phyloP scores from a whole-genome alignment of 2,797 vertebrate species.

The Diplodus puntazzo region DNA sequence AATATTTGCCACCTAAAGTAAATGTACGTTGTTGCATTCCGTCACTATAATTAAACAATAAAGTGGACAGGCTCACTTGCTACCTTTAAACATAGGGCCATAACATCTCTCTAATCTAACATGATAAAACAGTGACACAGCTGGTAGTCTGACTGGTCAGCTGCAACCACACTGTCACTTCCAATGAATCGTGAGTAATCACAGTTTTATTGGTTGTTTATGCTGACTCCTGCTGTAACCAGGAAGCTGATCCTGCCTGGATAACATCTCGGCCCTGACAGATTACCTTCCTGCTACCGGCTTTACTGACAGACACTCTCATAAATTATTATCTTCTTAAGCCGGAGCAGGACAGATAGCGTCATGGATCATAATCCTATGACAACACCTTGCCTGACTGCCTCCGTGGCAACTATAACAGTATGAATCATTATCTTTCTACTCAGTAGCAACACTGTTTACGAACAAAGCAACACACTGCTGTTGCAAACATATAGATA shows the following conservation, averaged over 20 bases:
- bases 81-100: slow-evolving; percentile 9
- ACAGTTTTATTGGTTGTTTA: slow-evolving; percentile 18
- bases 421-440: slow-evolving; percentile 34
- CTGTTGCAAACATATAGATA: not conserved
- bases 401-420: slow-evolving; percentile 5
- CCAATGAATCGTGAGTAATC: slow-evolving; percentile 38
- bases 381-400: slow-evolving; percentile 17
- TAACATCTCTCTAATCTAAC: slow-evolving; percentile 44
- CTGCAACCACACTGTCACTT: not conserved
- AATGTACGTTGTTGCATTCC: too few relatives aligned
- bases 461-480: not conserved
- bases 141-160: slow-evolving; percentile 7
- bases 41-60: not conserved
- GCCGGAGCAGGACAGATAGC: slow-evolving; percentile 14
- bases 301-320: slow-evolving; percentile 6
- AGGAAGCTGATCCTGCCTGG: slow-evolving; percentile 35
- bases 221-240: slow-evolving; percentile 33
- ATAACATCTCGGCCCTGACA: slow-evolving; percentile 26
- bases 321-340: slow-evolving; percentile 26
- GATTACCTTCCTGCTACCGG: slow-evolving; percentile 34
- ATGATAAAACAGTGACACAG: slow-evolving; percentile 35
- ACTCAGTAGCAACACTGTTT: not conserved
- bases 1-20: too few relatives aligned
- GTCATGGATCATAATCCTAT: slow-evolving; percentile 43
- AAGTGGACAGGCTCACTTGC: not conserved